Conservation (phyloP, 2,888 invertebrate genomes). For the Auanema sp. region DNA sequence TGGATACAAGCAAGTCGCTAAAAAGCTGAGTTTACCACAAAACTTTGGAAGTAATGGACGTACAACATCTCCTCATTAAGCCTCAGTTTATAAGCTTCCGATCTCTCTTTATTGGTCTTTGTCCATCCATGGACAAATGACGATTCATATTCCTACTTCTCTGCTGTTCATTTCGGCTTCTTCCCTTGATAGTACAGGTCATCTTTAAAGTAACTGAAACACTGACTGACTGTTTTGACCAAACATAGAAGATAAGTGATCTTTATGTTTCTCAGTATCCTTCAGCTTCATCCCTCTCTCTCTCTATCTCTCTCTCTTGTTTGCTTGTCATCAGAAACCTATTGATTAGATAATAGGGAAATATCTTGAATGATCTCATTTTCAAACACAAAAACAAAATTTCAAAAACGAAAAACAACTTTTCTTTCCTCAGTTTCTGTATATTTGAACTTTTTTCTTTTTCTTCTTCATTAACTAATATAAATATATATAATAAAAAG, state of each 20-base stretch:
- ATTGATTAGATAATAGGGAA: too few relatives aligned
- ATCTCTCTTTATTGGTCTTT: background rate
- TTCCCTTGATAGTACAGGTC: background rate
- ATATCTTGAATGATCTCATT: too few relatives aligned
- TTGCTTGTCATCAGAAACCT: too few relatives aligned
- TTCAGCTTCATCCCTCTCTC: background rate
- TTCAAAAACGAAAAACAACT: too few relatives aligned
- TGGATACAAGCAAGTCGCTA: conserved; percentile 52
- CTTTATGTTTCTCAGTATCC: background rate
- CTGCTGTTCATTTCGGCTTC: background rate
- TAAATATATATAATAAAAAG: too few relatives aligned
- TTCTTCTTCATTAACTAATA: too few relatives aligned
- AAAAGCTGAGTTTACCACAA: conserved; percentile 49
- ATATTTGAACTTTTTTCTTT: too few relatives aligned
- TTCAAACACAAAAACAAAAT: too few relatives aligned
- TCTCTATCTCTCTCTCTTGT: too few relatives aligned
- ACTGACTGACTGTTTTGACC: background rate
- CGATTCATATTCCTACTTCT: background rate
- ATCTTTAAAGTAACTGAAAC: background rate
- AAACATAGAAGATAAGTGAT: conserved; percentile 1
- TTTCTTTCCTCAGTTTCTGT: too few relatives aligned
- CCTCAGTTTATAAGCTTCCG: background rate
- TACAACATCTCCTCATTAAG: conserved; percentile 25
- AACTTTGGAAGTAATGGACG: conserved; percentile 51
- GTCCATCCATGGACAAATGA: background rate